These are phyloP conservation scores for Patella depressa DNA, from an alignment of 2,888 invertebrate species.

Conservation along the genomic window DNA sequence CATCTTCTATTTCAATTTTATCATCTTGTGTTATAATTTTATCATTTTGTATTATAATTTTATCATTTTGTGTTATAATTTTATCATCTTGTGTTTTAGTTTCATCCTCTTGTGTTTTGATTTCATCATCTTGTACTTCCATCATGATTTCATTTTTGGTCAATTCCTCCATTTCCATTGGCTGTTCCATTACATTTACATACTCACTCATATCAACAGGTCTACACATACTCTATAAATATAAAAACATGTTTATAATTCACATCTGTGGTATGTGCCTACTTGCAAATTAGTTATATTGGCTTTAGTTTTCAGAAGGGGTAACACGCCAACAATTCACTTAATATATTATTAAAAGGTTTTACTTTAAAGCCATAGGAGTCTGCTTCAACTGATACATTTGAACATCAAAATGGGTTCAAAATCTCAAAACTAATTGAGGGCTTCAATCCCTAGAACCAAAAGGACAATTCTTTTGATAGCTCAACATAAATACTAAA, in stretches of 20 bases:
- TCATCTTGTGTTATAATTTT: background rate
- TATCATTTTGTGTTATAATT: background rate
- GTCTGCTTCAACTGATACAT: too few species aligned
- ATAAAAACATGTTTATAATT: background rate
- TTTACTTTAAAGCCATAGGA: too few species aligned
- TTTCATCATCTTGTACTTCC: background rate
- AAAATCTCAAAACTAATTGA: too few species aligned
- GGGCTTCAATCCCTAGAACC: too few species aligned
- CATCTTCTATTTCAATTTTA: background rate
- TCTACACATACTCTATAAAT: conserved; percentile 62
- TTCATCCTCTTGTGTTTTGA: background rate
- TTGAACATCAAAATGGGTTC: too few species aligned
- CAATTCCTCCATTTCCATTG: conserved; percentile 17
- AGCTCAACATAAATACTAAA: too few species aligned
- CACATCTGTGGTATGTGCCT: too few species aligned
- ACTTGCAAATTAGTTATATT: too few species aligned
- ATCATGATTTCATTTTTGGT: background rate
- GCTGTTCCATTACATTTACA: conserved; percentile 14
- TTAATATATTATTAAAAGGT: too few species aligned
- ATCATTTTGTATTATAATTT: background rate
- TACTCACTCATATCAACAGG: conserved; percentile 53
- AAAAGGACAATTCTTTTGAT: too few species aligned
- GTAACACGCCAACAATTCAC: too few species aligned
- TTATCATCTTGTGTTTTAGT: background rate
- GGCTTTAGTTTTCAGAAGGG: too few species aligned